Evolutionary conservation across 2,113 vertebrate species (phyloP).

Genomic region (Anguilla rostrata): DNA sequence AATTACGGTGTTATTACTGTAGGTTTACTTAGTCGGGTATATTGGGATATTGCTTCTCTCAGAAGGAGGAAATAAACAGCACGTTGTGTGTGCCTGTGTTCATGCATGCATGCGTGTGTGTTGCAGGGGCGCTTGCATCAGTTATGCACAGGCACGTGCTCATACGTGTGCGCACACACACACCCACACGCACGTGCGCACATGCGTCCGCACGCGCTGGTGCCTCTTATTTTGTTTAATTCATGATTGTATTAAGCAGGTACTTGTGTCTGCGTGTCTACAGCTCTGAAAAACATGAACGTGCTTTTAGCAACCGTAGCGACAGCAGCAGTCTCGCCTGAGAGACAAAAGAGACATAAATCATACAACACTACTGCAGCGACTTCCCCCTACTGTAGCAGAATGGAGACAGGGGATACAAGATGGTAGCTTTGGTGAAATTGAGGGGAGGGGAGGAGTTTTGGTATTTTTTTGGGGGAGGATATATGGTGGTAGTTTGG

Average conservation of each 20-base stretch:
- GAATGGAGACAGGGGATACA: not conserved
- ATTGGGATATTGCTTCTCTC: not conserved
- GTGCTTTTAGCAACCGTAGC: not conserved
- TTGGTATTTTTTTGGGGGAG: not conserved
- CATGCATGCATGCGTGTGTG: not conserved
- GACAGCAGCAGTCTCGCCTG: not conserved
- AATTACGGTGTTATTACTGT: not conserved
- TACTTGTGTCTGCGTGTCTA: not conserved
- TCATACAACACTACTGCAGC: not conserved
- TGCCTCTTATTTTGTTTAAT: not conserved
- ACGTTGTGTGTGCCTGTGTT: not conserved
- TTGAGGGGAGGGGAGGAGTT: not conserved
- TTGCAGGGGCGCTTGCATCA: too few relatives aligned
- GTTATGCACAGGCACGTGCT: too few relatives aligned
- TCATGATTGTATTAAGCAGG: not conserved
- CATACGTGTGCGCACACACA: too few relatives aligned
- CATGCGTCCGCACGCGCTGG: not conserved
- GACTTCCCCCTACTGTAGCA: not conserved
- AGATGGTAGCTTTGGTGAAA: not conserved
- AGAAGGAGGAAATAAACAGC: not conserved
- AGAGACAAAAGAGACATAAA: not conserved
- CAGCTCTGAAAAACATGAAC: not conserved
- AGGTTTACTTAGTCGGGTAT: not conserved
- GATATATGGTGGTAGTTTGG: not conserved
- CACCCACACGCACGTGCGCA: not conserved